Evolutionary conservation across 37 sponge, comb jelly and placozoan genomes (phyloP).

Genomic region (Bolinopsis microptera): DNA sequence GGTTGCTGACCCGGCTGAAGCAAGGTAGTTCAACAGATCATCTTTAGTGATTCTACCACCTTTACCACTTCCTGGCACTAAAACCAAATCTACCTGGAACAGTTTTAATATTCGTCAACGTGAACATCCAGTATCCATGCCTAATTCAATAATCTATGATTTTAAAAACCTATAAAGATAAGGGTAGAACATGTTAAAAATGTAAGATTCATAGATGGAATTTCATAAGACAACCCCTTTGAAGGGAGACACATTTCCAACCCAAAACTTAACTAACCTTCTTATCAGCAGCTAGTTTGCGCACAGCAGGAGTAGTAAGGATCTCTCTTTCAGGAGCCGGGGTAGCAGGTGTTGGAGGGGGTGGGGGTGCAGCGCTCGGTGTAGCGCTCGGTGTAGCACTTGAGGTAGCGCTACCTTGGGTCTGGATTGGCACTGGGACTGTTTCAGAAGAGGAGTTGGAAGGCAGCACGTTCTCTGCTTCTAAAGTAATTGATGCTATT

Average conservation of each 20-base stretch:
- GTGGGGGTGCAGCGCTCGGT: neutral
- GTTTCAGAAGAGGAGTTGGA: neutral
- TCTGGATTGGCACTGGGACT: constrained; percentile 15
- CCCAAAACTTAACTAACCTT: constrained; percentile 47
- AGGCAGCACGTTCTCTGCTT: constrained; percentile 5
- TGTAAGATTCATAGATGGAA: no score
- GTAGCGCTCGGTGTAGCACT: neutral
- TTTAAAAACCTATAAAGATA: no score
- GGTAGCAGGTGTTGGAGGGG: neutral
- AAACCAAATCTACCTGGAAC: constrained; percentile 70
- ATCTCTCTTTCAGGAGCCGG: constrained; percentile 64
- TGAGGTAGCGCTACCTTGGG: neutral
- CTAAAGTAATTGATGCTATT: neutral
- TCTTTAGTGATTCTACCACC: constrained; percentile 91
- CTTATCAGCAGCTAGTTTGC: constrained; percentile 81
- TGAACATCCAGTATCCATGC: no score
- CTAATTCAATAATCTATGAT: no score
- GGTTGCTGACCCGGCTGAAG: neutral
- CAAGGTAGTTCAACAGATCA: constrained; percentile 72
- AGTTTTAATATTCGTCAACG: neutral
- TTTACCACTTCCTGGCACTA: constrained; percentile 83
- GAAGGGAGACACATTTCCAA: neutral
- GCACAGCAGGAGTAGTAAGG: constrained; percentile 90
- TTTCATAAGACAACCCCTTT: neutral
- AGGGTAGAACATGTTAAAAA: no score